Percentiles rank a stretch among this genome's conserved stretches.
Evolutionary conservation across 2,888 invertebrate species (phyloP).

Genomic region (Cephus rjabovi): DNA sequence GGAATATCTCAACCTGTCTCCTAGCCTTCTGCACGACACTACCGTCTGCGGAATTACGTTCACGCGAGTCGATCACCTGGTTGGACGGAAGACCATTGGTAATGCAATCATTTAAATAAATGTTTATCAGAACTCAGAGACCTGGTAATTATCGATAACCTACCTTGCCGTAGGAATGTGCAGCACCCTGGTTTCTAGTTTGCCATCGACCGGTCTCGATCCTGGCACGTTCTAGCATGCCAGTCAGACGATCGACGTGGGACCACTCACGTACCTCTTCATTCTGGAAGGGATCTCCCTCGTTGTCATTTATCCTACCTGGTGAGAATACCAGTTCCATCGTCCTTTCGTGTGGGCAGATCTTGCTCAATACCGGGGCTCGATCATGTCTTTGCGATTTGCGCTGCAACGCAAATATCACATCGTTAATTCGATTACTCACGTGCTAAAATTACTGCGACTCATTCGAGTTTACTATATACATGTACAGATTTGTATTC

Average conservation of each 20-base stretch:
- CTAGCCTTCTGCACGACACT: slow-evolving; percentile 64
- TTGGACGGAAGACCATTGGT: neutral
- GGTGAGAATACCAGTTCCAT: slow-evolving; percentile 56
- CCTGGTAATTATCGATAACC: slow-evolving; percentile 23
- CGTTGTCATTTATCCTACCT: slow-evolving; percentile 41
- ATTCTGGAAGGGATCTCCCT: slow-evolving; percentile 67
- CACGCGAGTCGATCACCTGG: slow-evolving; percentile 70
- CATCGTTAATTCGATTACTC: neutral
- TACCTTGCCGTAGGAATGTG: slow-evolving; percentile 71
- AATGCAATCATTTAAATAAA: neutral
- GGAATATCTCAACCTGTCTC: slow-evolving; percentile 52
- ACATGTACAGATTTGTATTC: neutral
- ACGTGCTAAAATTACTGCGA: neutral
- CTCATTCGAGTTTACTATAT: neutral
- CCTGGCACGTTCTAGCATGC: slow-evolving; percentile 69
- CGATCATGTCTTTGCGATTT: neutral
- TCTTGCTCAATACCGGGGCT: neutral
- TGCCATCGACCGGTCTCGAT: slow-evolving; percentile 71
- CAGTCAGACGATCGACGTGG: slow-evolving; percentile 69
- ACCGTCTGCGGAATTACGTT: slow-evolving; percentile 69
- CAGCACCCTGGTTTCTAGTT: slow-evolving; percentile 66
- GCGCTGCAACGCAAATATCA: neutral
- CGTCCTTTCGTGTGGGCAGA: slow-evolving; percentile 14
- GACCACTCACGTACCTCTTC: slow-evolving; percentile 72
- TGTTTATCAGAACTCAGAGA: neutral